Base-by-base conservation (phyloP, 2,888 invertebrate species). In the Heliconius hortense region DNA sequence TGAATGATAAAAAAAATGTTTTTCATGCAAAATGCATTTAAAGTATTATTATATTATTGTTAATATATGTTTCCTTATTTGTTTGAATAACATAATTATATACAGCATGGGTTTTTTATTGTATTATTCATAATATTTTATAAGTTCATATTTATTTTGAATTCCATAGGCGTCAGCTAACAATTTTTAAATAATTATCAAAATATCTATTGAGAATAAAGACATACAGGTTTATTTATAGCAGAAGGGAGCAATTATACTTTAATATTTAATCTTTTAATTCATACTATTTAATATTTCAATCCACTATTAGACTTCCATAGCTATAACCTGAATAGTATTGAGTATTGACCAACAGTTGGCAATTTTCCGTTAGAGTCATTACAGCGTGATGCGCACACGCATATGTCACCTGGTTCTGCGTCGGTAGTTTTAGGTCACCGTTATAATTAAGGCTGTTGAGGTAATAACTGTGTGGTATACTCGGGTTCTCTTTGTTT, bases 321-420 rank as follows among this genome's bases (percentile, higher is more conserved):
- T 75, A 74, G 77, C 77, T 73, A 76, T 74, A 80, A 79, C 81
- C 80, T 80, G 80, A 78, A 80, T 80, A 74, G 76, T 77, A 76
- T 76, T 75, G 80, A 74, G 76, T 77, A 77, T 77, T 76, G 78
- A 76, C 76, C 74, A 76, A 76, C 77, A 74, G 78, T 82, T 81
- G 81, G 80, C 77, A 82, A 84, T 84, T 85, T 84, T 85, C 86
- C 85, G 86, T 87, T 88, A 82, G 77, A 79, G 76, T 79, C 78
- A 83, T 83, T 81, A 81, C 79, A 76, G 74, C 74, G 74, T 80
- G 80, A 81, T 81, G 80, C 79, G 80, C 83, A 84, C 84, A 84
- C 78, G 82, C 85, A 82, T 88, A 88, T 89, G 89, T 87, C 87
- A 87, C 86, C 82, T 79, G 80, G 86, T 82, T 85, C 82, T 83